Percentiles rank a stretch among this genome's conserved stretches.
Evolutionary conservation across 2,113 vertebrate genomes (phyloP).

Genomic region (Grammomys surdaster): DNA sequence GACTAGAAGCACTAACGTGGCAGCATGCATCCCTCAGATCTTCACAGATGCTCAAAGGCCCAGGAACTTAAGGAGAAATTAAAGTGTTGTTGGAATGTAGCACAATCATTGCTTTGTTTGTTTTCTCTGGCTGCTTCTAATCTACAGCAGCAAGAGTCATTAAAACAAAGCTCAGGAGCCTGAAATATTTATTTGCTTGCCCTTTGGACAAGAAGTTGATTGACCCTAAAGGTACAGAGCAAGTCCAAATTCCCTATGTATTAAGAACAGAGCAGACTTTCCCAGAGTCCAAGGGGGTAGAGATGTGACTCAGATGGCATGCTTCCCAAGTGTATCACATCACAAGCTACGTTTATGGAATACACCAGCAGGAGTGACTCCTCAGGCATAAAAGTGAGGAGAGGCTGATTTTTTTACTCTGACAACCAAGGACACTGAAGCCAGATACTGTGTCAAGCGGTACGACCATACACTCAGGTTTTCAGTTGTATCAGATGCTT

Average conservation of each 20-base stretch:
- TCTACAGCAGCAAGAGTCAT: background rate
- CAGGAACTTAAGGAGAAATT: background rate
- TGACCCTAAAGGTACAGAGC: background rate
- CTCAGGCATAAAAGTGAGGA: background rate
- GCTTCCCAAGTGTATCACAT: background rate
- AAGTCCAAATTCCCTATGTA: constrained; percentile 10
- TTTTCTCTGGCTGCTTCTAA: constrained; percentile 9
- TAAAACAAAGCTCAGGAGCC: constrained; percentile 21
- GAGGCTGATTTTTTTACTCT: constrained; percentile 23
- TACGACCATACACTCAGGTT: background rate
- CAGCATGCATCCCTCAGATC: background rate
- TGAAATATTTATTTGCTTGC: background rate
- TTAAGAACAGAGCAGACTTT: constrained; percentile 19
- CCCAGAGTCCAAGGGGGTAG: background rate
- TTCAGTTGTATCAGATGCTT: background rate
- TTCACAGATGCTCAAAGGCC: background rate
- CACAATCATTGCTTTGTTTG: constrained; percentile 32
- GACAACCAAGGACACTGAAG: background rate
- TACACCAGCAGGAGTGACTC: background rate
- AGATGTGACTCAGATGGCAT: background rate
- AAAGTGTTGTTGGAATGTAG: background rate
- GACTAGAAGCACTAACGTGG: background rate
- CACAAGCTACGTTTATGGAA: background rate
- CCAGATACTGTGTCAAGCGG: background rate
- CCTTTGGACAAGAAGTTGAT: background rate